These are phyloP conservation scores for Drosophila auraria DNA, from an alignment of 1,140 invertebrate species.

Conservation along the genomic window DNA sequence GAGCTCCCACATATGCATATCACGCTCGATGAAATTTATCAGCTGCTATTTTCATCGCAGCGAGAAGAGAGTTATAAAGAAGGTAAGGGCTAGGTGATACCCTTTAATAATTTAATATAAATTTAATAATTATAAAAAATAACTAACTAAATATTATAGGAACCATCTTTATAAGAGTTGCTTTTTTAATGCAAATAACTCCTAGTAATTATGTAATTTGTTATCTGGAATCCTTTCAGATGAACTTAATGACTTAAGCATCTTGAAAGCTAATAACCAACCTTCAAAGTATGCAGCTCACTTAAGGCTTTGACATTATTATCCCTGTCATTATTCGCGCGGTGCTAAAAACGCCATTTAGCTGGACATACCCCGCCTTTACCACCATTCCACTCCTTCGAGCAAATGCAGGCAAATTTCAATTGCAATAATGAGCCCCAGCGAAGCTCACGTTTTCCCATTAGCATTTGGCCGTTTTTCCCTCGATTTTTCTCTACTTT, in stretches of 20 bases:
- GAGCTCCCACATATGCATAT: slow-evolving; percentile 67
- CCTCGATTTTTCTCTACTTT: slow-evolving; percentile 9
- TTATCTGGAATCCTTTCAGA: background rate
- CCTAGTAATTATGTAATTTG: background rate
- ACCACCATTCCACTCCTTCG: background rate
- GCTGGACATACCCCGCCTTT: slow-evolving; percentile 8
- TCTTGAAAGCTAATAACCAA: background rate
- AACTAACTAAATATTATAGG: too few relatives aligned
- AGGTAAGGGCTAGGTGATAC: background rate
- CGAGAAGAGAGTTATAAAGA: background rate
- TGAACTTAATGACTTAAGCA: background rate
- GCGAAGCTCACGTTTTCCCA: slow-evolving; percentile 75
- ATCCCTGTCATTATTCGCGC: slow-evolving; percentile 5
- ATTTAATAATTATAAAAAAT: too few relatives aligned
- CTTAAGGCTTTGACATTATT: slow-evolving; percentile 14
- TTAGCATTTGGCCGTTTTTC: slow-evolving; percentile 58
- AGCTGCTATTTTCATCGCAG: slow-evolving; percentile 33
- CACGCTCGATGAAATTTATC: slow-evolving; percentile 58
- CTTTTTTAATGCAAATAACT: background rate
- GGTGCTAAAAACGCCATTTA: background rate
- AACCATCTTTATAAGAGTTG: background rate
- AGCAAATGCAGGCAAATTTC: slow-evolving; percentile 47
- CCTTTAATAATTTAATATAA: background rate
- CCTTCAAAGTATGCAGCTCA: slow-evolving; percentile 1
- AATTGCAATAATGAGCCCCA: slow-evolving; percentile 74